These are phyloP conservation scores for Protobothrops mucrosquamatus DNA, from an alignment of 2,113 vertebrate species.

Conservation along the genomic window DNA sequence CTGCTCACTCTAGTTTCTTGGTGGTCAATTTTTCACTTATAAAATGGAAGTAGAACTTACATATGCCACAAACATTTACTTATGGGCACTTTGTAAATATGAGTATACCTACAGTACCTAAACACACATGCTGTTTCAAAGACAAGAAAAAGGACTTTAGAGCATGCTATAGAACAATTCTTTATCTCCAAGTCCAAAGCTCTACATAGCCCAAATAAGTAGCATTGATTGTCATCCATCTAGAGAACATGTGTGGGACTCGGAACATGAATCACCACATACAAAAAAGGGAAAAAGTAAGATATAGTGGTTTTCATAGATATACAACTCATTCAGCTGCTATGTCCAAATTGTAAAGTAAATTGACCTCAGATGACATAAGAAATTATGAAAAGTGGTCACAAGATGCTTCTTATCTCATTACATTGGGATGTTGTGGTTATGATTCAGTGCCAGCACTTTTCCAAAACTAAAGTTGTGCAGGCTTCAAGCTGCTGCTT, in stretches of 20 bases:
- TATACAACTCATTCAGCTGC: neutral
- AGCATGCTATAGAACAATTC: neutral
- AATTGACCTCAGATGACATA: neutral
- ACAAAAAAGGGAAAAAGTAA: neutral
- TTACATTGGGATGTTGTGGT: neutral
- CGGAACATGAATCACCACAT: neutral
- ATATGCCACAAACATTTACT: neutral
- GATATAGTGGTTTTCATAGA: neutral
- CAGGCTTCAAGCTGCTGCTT: neutral
- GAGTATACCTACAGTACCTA: neutral
- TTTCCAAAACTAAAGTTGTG: neutral
- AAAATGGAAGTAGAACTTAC: neutral
- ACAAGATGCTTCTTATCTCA: slow-evolving; percentile 9
- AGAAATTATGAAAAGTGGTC: neutral
- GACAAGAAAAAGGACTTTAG: neutral
- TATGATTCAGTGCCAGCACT: neutral
- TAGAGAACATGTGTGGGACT: neutral
- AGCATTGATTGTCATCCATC: neutral
- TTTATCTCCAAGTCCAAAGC: neutral
- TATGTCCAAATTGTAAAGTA: neutral
- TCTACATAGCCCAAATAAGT: neutral
- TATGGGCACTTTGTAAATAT: neutral
- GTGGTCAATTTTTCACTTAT: neutral
- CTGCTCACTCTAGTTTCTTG: neutral
- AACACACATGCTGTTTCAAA: neutral